A percentile compares a stretch with the other conserved stretches of the same genome.
phyloP scores from a whole-genome alignment of 2,888 invertebrate species.

The Brenthis hecate region DNA sequence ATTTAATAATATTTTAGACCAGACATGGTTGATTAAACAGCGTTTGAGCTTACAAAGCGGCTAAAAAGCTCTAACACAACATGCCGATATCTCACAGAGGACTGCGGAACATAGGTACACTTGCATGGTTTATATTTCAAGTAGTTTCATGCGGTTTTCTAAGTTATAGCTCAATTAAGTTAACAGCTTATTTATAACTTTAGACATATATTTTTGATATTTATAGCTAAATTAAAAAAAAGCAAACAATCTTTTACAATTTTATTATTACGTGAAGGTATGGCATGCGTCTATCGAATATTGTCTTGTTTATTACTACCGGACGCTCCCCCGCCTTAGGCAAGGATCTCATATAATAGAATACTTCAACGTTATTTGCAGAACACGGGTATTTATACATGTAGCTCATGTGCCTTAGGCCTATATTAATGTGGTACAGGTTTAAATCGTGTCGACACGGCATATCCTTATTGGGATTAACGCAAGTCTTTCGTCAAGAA shows the following conservation, averaged over 20 bases:
- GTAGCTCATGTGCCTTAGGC: slow-evolving; percentile 65
- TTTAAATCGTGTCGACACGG: slow-evolving; percentile 66
- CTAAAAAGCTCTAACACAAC: slow-evolving; percentile 37
- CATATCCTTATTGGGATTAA: slow-evolving; percentile 46
- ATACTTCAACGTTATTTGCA: slow-evolving; percentile 80
- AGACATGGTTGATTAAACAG: slow-evolving; percentile 25
- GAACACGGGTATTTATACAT: slow-evolving; percentile 65
- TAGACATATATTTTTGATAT: not conserved
- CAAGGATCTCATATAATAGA: slow-evolving; percentile 80
- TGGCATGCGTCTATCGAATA: slow-evolving; percentile 43
- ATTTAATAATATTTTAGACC: slow-evolving; percentile 29
- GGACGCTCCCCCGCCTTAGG: slow-evolving; percentile 70
- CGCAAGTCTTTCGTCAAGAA: slow-evolving; percentile 43
- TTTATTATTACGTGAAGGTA: slow-evolving; percentile 2
- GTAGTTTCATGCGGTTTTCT: not conserved
- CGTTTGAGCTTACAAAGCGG: slow-evolving; percentile 30
- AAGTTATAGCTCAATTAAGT: too few relatives aligned
- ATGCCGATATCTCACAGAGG: slow-evolving; percentile 39
- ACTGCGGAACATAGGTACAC: slow-evolving; percentile 54
- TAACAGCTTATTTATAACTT: not conserved
- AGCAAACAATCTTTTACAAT: not conserved
- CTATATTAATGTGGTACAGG: slow-evolving; percentile 66
- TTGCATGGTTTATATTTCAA: slow-evolving; percentile 43
- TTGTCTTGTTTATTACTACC: slow-evolving; percentile 78
- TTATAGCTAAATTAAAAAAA: not conserved